Evolutionary conservation across 2,797 vertebrate species (phyloP), one percentile per base, ranked within the genome.

Genomic region (Gobionotothen gibberifrons): DNA sequence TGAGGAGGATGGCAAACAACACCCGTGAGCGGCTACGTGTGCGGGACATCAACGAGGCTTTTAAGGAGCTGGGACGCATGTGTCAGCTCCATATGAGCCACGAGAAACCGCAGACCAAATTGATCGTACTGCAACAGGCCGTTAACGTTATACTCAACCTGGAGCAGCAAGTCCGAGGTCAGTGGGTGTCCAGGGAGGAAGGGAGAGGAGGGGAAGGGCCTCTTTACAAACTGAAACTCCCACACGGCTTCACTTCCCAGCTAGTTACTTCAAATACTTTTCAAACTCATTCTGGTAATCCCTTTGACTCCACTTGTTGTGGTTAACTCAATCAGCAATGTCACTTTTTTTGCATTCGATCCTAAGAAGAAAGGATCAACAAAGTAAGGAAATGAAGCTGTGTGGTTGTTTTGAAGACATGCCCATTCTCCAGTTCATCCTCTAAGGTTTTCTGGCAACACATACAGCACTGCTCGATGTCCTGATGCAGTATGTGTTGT

Each of bases 151-250:
- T 99, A 93, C 96, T 99, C 93, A 97, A 97, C 95, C 95, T 99
- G 96, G 98, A 99, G 95, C 97, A 98, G 95, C 98, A 99, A 97
- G 98, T 99, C 92, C 95, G 98, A 99, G 98, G 98, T 99, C 96
- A 98, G 98, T 98, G 90, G 89, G 89, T 86, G 91, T 92, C 91
- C 90, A 91, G 88, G 88, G 90, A 85, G 77, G 85, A 87, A 90
- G 85, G 82, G 90, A 81, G 80, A 85, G 78, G 87, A 90, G 86
- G 89, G 85, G 83, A 86, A 76, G 83, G 82, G 71, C 76, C 63
- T 87, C 56, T 83, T 79, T 83, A 72, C 56, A 66, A 73, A 69
- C 55, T 74, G 81, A 76, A 89, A 78, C 87, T 84, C 51, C 48
- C 72, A 85, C 79, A 85, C 61, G 26, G 87, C 87, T 91, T 92